Evolutionary conservation across 2,797 vertebrate genomes (phyloP).

Genomic region (Valencia hispanica): DNA sequence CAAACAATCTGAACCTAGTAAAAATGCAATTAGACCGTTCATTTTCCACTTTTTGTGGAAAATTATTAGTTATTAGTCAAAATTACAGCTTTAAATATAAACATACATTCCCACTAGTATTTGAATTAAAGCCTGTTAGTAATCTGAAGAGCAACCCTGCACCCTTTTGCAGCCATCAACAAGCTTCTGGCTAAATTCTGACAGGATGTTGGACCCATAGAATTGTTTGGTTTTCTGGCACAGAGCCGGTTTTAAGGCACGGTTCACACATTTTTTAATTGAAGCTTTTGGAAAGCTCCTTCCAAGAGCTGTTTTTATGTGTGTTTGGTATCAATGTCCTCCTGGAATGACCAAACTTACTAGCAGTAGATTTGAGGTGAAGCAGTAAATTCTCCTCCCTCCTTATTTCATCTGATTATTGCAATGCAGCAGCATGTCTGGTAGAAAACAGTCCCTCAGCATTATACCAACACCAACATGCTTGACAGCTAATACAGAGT

Average conservation of each 20-base stretch:
- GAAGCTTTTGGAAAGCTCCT: too few species aligned
- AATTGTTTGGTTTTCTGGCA: neutral
- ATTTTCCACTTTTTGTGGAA: too few species aligned
- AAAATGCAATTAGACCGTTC: neutral
- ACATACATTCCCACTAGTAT: neutral
- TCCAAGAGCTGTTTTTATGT: too few species aligned
- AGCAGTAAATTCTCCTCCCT: too few species aligned
- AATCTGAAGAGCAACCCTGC: neutral
- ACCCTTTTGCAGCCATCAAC: neutral
- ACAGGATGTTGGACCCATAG: neutral
- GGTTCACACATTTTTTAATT: too few species aligned
- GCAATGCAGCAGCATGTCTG: too few species aligned
- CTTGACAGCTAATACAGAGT: too few species aligned
- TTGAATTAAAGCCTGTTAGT: neutral
- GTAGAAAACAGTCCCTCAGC: too few species aligned
- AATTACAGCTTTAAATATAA: neutral
- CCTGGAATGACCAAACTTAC: neutral
- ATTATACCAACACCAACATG: too few species aligned
- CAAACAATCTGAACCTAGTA: neutral
- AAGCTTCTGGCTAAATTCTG: neutral
- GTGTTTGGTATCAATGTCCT: neutral
- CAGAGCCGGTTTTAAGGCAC: neutral
- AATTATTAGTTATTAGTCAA: too few species aligned
- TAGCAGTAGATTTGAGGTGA: neutral
- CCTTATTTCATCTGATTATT: too few species aligned